phyloP scores from a whole-genome alignment of 2,888 invertebrate genomes.

The Ischnus inquisitorius region DNA sequence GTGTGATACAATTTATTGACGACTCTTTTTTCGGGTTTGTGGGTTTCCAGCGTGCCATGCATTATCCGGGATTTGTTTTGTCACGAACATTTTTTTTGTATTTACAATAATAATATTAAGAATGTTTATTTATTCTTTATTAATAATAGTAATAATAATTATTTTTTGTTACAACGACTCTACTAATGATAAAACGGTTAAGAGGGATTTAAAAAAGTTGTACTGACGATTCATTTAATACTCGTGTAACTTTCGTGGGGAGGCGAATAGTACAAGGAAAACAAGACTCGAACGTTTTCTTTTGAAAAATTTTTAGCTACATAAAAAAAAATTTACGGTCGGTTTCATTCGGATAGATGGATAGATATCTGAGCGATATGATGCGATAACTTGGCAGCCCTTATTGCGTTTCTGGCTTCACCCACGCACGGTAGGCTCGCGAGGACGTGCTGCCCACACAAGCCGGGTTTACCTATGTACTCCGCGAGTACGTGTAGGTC shows the following conservation, averaged over 20 bases:
- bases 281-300: no score
- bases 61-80: neutral
- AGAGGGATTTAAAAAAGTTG: no score
- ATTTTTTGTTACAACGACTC: no score
- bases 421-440: conserved; percentile 34
- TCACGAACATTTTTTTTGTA: neutral
- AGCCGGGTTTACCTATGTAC: neutral
- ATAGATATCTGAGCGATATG: neutral
- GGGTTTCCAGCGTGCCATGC: neutral
- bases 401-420: conserved; percentile 52
- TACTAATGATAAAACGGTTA: no score
- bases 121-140: no score
- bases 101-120: no score
- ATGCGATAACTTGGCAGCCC: conserved; percentile 9
- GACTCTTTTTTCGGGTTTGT: neutral
- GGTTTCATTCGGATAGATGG: neutral
- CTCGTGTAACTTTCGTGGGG: no score
- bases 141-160: no score
- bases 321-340: no score
- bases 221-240: no score
- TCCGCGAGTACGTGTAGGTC: neutral
- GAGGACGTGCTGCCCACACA: neutral
- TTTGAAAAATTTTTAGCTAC: neutral
- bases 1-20: neutral
- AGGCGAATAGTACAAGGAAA: no score